These are phyloP conservation scores for Barbus barbus DNA, from an alignment of 2,113 vertebrate genomes.

Conservation along the genomic window DNA sequence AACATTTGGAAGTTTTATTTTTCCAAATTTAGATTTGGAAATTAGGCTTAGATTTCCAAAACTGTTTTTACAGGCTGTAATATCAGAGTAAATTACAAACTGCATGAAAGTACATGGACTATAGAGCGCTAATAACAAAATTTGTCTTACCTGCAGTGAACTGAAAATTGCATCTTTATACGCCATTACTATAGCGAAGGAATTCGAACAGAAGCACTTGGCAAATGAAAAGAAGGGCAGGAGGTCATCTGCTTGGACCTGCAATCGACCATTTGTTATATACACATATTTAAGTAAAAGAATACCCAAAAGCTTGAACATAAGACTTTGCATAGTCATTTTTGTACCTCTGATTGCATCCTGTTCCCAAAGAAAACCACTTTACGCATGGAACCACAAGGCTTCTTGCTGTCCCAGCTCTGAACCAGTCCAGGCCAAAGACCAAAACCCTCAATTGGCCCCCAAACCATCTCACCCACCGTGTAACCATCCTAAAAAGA, in stretches of 20 bases:
- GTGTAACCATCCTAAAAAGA: slow-evolving; percentile 73
- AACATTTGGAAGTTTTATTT: neutral
- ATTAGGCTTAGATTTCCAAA: no score
- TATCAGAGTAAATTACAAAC: neutral
- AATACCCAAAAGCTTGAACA: neutral
- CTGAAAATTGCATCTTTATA: slow-evolving; percentile 85
- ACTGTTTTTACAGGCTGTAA: neutral
- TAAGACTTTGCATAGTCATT: neutral
- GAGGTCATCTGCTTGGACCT: slow-evolving; percentile 79
- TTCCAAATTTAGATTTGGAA: no score
- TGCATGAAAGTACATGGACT: neutral
- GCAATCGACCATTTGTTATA: neutral
- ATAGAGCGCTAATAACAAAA: neutral
- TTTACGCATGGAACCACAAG: slow-evolving; percentile 69
- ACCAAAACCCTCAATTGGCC: slow-evolving; percentile 76
- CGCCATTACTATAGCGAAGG: slow-evolving; percentile 76
- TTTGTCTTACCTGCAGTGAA: slow-evolving; percentile 81
- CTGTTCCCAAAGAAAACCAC: slow-evolving; percentile 86
- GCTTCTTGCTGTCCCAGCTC: slow-evolving; percentile 66
- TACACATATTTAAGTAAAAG: neutral
- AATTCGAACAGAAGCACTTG: slow-evolving; percentile 80
- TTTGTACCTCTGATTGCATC: slow-evolving; percentile 81
- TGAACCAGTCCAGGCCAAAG: slow-evolving; percentile 83
- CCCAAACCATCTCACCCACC: slow-evolving; percentile 87
- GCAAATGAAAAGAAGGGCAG: slow-evolving; percentile 77